Conservation (phyloP, 2,113 vertebrate genomes). For the Nipponia nippon region DNA sequence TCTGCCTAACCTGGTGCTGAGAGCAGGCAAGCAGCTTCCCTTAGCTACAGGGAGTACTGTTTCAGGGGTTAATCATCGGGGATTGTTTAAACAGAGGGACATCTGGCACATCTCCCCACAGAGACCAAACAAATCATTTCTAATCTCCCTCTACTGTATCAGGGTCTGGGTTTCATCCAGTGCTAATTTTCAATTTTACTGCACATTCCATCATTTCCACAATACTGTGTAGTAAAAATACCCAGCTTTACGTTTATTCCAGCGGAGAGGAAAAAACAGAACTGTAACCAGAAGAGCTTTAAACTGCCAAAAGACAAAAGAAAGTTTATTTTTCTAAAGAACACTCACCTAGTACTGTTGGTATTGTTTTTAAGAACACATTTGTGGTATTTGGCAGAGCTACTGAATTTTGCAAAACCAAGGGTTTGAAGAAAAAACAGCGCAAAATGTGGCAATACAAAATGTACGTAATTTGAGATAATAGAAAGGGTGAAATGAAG, state of each 20-base stretch:
- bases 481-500: constrained; percentile 20
- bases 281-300: not conserved
- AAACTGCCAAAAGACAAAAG: not conserved
- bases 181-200: constrained; percentile 37
- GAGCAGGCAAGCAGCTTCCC: not conserved
- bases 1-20: not conserved
- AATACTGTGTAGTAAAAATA: not conserved
- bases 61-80: not conserved
- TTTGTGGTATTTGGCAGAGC: not conserved
- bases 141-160: constrained; percentile 28
- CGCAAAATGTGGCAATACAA: not conserved
- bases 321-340: not conserved
- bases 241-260: not conserved
- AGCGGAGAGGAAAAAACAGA: not conserved
- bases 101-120: constrained; percentile 39
- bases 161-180: constrained; percentile 40
- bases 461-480: constrained; percentile 1
- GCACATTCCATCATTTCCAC: constrained; percentile 1
- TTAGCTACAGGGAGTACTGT: not conserved
- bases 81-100: constrained; percentile 35
- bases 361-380: not conserved
- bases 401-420: not conserved
- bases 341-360: not conserved
- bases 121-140: constrained; percentile 58
- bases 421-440: constrained; percentile 8